Percentiles rank a stretch among this genome's conserved stretches.
Evolutionary conservation across 2,113 vertebrate species (phyloP).

Genomic region (Hemicordylus capensis): DNA sequence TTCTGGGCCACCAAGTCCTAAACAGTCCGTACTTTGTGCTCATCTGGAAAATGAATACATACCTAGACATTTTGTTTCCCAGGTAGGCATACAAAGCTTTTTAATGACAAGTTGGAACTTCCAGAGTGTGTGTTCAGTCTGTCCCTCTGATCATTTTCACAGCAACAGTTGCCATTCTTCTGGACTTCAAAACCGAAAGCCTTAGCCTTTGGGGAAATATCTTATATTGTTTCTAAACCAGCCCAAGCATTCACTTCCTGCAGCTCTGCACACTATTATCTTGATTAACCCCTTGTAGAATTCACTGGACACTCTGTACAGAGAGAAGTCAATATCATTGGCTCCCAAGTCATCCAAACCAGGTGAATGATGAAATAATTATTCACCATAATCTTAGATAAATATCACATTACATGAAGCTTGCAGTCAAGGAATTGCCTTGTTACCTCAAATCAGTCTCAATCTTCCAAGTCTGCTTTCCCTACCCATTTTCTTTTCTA

Average conservation of each 20-base stretch:
- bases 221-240: conserved; percentile 48
- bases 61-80: background rate
- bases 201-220: conserved; percentile 53
- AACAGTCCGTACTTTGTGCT: background rate
- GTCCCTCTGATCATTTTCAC: conserved; percentile 30
- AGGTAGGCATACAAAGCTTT: conserved; percentile 26
- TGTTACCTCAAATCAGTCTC: background rate
- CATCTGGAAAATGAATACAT: conserved; percentile 6
- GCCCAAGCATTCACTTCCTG: conserved; percentile 39
- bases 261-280: background rate
- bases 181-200: conserved; percentile 29
- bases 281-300: conserved; percentile 20
- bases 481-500: background rate
- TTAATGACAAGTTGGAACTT: conserved; percentile 37
- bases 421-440: background rate
- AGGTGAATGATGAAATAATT: background rate
- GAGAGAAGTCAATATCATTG: background rate
- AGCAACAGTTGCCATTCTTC: conserved; percentile 38
- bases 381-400: background rate
- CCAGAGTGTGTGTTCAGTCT: conserved; percentile 37
- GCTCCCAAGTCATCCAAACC: background rate
- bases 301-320: background rate
- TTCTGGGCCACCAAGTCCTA: background rate
- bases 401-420: background rate
- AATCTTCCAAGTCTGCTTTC: background rate